Evolutionary conservation across 2,113 vertebrate genomes (phyloP).

Genomic region (Rhombomys opimus): DNA sequence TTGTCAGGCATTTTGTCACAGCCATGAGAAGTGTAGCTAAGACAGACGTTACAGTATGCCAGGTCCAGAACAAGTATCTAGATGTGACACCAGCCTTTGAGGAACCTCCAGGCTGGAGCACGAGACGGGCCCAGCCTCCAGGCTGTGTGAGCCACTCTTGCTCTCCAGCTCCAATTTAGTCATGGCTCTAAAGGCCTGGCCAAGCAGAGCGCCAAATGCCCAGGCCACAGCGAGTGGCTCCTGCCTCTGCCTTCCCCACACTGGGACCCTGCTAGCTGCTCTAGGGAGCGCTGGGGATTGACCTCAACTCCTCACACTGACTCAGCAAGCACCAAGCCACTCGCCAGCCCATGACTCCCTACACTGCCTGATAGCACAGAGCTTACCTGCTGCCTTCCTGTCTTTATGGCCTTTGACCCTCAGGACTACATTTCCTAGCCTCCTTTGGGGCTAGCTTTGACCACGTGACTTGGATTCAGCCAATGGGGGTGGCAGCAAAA

Average conservation of each 20-base stretch:
- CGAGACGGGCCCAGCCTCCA: not conserved
- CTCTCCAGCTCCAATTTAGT: not conserved
- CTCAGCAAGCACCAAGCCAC: not conserved
- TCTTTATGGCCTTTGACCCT: not conserved
- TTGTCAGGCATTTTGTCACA: not conserved
- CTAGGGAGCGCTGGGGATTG: not conserved
- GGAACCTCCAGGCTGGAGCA: not conserved
- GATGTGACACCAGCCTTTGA: not conserved
- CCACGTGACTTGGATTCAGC: conserved; percentile 16
- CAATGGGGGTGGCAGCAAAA: conserved; percentile 21
- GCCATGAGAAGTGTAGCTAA: not conserved
- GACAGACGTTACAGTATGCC: not conserved
- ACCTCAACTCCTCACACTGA: not conserved
- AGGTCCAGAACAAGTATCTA: not conserved
- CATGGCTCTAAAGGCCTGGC: not conserved
- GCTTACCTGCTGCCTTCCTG: not conserved
- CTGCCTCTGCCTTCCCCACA: not conserved
- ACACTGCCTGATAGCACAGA: not conserved
- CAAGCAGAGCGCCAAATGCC: not conserved
- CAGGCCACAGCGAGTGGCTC: not conserved
- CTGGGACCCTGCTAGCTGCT: not conserved
- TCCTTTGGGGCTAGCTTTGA: not conserved
- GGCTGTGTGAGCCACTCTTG: not conserved
- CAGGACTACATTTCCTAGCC: conserved; percentile 61
- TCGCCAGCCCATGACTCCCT: not conserved